These are phyloP conservation scores for Miltochrista miniata DNA, from an alignment of 2,888 invertebrate species.

Conservation along the genomic window DNA sequence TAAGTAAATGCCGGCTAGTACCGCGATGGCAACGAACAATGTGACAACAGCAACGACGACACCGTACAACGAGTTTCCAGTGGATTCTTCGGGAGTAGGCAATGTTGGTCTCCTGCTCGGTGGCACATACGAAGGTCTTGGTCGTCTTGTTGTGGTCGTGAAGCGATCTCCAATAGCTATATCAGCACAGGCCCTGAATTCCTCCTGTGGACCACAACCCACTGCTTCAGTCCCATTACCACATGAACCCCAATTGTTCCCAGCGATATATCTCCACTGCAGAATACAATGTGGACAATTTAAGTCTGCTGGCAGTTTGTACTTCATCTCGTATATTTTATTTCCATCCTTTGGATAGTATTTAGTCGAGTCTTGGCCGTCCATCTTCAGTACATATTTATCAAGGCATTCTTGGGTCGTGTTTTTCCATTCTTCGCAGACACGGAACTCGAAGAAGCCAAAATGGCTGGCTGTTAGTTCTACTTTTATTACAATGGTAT, in stretches of 20 bases:
- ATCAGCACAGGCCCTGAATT: conserved; percentile 93
- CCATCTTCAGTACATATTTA: conserved; percentile 85
- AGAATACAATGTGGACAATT: conserved; percentile 92
- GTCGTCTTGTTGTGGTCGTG: conserved; percentile 69
- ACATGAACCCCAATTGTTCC: conserved; percentile 92
- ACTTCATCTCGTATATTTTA: conserved; percentile 90
- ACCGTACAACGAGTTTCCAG: conserved; percentile 79
- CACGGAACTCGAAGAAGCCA: conserved; percentile 93
- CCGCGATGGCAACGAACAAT: conserved; percentile 86
- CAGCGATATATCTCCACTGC: conserved; percentile 95
- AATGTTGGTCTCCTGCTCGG: conserved; percentile 69
- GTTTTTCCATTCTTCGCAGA: conserved; percentile 89
- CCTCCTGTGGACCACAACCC: conserved; percentile 95
- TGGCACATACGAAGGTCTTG: conserved; percentile 74
- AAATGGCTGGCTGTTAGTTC: conserved; percentile 95
- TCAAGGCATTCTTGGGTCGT: conserved; percentile 91
- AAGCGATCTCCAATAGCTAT: conserved; percentile 86
- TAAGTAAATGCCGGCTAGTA: conserved; percentile 87
- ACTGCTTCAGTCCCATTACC: conserved; percentile 89
- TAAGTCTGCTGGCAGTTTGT: conserved; percentile 85
- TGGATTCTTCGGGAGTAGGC: conserved; percentile 70
- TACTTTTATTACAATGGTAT: conserved; percentile 88
- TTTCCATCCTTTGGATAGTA: conserved; percentile 92
- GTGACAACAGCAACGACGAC: conserved; percentile 86
- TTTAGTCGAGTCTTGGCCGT: conserved; percentile 78